Evolutionary conservation across 2,888 invertebrate genomes (phyloP).

Genomic region (Sesia apiformis): DNA sequence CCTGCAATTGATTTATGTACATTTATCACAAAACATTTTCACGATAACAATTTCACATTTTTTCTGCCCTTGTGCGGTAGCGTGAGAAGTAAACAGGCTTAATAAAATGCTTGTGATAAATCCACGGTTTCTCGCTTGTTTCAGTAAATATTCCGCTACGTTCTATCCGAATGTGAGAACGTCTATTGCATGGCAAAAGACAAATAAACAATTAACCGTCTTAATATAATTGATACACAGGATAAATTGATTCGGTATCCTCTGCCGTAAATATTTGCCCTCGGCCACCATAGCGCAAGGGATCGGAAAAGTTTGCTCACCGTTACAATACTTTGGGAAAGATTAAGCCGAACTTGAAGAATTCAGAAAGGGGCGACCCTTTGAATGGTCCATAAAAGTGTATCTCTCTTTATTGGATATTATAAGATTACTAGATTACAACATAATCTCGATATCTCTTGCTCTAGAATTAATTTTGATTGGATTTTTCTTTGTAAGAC

Average conservation of each 20-base stretch:
- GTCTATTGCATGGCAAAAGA: neutral
- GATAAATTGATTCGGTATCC: neutral
- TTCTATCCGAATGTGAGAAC: no score
- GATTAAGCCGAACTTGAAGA: conserved; percentile 53
- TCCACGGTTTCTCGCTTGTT: no score
- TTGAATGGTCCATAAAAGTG: conserved; percentile 35
- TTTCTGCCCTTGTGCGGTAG: no score
- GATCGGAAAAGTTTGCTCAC: conserved; percentile 39
- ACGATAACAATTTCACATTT: no score
- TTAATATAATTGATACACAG: neutral
- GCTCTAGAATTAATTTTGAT: no score
- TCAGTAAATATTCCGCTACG: no score
- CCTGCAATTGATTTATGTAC: no score
- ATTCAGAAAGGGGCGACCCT: conserved; percentile 49
- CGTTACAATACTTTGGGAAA: conserved; percentile 50
- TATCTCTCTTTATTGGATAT: no score
- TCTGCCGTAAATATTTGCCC: conserved; percentile 25
- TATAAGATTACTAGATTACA: no score
- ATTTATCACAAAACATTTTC: no score
- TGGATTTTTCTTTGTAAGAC: no score
- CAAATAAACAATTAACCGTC: neutral
- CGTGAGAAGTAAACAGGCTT: neutral
- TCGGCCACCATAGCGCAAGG: conserved; percentile 23
- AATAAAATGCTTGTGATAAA: neutral
- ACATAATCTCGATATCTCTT: no score